These are phyloP conservation scores for Malurus elegans DNA, from an alignment of 2,113 vertebrate genomes.

Conservation along the genomic window DNA sequence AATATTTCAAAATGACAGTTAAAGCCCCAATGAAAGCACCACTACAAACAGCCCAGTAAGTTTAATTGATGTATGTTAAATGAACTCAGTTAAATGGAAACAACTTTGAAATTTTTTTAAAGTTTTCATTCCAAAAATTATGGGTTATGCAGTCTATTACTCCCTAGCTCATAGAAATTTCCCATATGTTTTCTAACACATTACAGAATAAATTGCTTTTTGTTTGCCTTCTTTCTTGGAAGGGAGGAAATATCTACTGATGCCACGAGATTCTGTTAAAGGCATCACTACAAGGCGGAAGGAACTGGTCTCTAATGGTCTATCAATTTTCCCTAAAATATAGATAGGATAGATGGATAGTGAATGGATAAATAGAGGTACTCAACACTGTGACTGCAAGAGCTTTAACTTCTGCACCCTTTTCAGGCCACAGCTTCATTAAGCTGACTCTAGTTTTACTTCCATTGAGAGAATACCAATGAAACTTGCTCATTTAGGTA, in stretches of 20 bases:
- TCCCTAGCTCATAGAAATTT: background rate
- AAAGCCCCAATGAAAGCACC: background rate
- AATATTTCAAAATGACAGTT: background rate
- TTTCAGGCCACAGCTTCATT: background rate
- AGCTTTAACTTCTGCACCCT: background rate
- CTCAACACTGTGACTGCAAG: background rate
- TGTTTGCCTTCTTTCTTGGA: background rate
- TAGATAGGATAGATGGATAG: background rate
- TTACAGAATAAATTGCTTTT: background rate
- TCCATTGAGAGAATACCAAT: background rate
- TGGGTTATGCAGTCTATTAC: background rate
- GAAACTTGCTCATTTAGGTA: background rate
- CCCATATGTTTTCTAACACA: background rate
- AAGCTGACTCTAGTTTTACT: background rate
- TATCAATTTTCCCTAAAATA: background rate
- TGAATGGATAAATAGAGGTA: background rate
- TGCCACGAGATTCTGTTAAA: too few relatives aligned
- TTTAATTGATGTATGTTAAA: background rate
- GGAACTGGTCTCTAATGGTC: background rate
- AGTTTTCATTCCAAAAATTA: background rate
- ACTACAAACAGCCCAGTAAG: background rate
- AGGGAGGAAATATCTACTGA: background rate
- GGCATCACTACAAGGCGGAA: background rate
- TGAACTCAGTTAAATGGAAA: background rate
- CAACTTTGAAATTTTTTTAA: background rate